Percentiles rank a stretch among this genome's conserved stretches.
These are phyloP conservation scores for Pentalonia nigronervosa DNA, from an alignment of 1,140 invertebrate species.

Conservation along the genomic window DNA sequence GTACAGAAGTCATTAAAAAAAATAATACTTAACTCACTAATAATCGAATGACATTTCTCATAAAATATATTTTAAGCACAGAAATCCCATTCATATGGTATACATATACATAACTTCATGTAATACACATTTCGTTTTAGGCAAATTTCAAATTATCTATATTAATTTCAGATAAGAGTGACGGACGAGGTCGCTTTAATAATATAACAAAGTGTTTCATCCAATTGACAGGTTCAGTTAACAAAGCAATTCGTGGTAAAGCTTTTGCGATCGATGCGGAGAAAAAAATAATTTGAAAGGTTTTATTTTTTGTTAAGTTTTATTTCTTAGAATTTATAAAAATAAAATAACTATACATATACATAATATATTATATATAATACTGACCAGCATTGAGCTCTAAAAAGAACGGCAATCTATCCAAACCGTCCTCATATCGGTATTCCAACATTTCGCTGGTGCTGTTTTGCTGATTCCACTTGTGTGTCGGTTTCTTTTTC, in stretches of 20 bases:
- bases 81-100: too few species aligned
- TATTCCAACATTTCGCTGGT: conserved; percentile 63
- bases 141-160: background rate
- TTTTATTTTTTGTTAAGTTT: conserved; percentile 16
- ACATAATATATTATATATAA: background rate
- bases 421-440: conserved; percentile 66
- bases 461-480: conserved; percentile 64
- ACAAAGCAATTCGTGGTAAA: conserved; percentile 20
- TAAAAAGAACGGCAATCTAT: conserved; percentile 69
- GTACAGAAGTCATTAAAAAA: background rate
- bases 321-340: background rate
- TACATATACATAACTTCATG: too few species aligned
- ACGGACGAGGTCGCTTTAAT: background rate
- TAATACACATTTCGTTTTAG: background rate
- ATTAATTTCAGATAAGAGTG: background rate
- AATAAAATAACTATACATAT: background rate
- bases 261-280: conserved; percentile 12
- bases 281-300: conserved; percentile 48
- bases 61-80: too few species aligned
- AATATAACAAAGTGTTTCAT: background rate
- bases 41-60: too few species aligned
- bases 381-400: conserved; percentile 69
- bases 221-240: conserved; percentile 27
- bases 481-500: conserved; percentile 82
- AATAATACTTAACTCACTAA: too few species aligned